Base-by-base conservation (phyloP, 2,888 invertebrate species). In the Tiphia femorata region DNA sequence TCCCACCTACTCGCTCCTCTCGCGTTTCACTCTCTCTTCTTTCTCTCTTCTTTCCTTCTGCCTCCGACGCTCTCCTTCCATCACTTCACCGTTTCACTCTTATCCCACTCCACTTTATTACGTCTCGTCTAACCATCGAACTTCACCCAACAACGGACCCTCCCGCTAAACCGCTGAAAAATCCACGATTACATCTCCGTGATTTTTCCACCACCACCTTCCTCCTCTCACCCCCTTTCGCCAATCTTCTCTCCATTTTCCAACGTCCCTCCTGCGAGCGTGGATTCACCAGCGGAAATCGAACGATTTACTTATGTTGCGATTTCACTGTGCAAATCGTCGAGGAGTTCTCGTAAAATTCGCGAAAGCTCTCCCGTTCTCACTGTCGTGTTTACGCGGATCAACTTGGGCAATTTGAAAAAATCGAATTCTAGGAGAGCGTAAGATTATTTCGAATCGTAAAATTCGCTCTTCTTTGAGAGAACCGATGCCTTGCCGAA, bases 21-120 rank as follows among this genome's bases (percentile, higher is more conserved):
- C 8, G 2, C 23, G 16, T 5, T 29, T 12, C 3, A 29, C 43
- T 35, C 20, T 19, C 17, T 42, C 14, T 23, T 33, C 38, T 33
- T 38, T 35, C 14, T 23, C 21, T 25, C 35, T 25, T n/a, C 48
- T 47, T 43, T 46, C 35, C 50, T 40, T 38, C 49, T 16, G 10
- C 21, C 35, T 29, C 35, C 49, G 43, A 43, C 46, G 38, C 23
- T 8, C 20, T 21, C 14, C n/a, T 4, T n/a, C n/a, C n/a, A n/a
- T n/a, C n/a, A n/a, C n/a, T n/a, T 8, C 41, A 7, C 20, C n/a
- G 19, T 41, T 20, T 21, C 41, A 8, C 8, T 17, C 3, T 20
- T 25, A 1, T 25, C 23, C 2, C 7, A n/a, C 6, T 21, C 10
- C 10, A 10, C 43, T 44, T 23, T 35, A 33, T 33, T 14, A 14